Evolutionary conservation across 2,113 vertebrate genomes (phyloP).

Genomic region (Chrysemys picta): DNA sequence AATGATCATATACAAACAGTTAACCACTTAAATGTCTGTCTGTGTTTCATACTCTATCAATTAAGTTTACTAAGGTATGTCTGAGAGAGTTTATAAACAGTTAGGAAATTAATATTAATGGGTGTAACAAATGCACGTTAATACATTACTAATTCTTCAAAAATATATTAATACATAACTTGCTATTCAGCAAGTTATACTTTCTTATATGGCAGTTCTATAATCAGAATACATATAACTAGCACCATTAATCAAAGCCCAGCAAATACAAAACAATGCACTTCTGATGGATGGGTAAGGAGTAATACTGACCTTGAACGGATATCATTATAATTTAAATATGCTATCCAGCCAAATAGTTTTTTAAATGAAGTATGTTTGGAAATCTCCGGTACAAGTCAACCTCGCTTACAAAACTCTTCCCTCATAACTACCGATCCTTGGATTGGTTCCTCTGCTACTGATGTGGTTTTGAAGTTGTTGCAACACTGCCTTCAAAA

Average conservation of each 20-base stretch:
- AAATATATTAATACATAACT: not conserved
- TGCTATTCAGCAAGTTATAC: not conserved
- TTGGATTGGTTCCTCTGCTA: not conserved
- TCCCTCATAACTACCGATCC: accelerated
- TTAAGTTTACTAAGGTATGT: not conserved
- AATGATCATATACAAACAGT: not conserved
- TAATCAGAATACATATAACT: slow-evolving; percentile 18
- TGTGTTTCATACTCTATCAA: not conserved
- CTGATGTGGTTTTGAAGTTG: not conserved
- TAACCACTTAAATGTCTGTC: not conserved
- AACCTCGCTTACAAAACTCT: not conserved
- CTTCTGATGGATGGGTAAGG: slow-evolving; percentile 9
- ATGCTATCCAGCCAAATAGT: not conserved
- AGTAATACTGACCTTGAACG: not conserved
- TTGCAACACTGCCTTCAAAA: not conserved
- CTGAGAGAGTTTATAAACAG: not conserved
- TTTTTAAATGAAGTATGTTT: not conserved
- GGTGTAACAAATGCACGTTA: not conserved
- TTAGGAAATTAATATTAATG: slow-evolving; percentile 8
- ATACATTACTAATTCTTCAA: not conserved
- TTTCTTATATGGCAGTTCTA: not conserved
- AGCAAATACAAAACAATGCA: slow-evolving; percentile 10
- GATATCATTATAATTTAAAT: slow-evolving; percentile 7
- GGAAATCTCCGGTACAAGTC: not conserved
- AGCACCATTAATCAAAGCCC: slow-evolving; percentile 20